Conservation (phyloP, 1,140 invertebrate genomes). For the Atta colombica region DNA sequence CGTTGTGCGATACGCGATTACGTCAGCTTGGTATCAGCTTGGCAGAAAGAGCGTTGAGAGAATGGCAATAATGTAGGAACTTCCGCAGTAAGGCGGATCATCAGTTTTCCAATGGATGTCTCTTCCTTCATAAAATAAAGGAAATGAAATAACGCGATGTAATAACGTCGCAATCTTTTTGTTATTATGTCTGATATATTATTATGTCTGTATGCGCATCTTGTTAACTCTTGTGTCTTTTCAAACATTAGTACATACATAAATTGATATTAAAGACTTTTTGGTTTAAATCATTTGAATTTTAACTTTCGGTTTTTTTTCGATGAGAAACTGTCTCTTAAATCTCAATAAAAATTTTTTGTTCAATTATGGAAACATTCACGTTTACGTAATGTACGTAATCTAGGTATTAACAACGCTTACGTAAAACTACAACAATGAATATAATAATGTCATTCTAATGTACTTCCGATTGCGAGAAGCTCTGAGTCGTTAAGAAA, state of each 20-base stretch:
- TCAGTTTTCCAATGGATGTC: neutral
- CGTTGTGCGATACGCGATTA: conserved; percentile 5
- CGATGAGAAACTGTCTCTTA: neutral
- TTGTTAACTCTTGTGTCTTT: neutral
- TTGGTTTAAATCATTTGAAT: neutral
- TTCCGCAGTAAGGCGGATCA: neutral
- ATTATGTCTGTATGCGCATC: neutral
- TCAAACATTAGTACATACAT: neutral
- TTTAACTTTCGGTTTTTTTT: neutral
- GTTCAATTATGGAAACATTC: neutral
- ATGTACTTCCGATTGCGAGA: neutral
- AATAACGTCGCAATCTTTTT: neutral
- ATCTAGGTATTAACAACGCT: neutral
- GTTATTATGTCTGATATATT: neutral
- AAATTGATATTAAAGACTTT: neutral
- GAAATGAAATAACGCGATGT: neutral
- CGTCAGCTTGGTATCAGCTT: neutral
- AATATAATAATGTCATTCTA: conserved; percentile 20
- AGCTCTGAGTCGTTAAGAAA: neutral
- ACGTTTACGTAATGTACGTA: neutral
- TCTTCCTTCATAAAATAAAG: neutral
- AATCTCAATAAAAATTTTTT: conserved; percentile 21
- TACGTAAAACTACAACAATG: neutral
- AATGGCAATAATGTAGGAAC: neutral
- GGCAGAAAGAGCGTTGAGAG: neutral